Evolutionary conservation across 2,888 invertebrate species (phyloP).

Genomic region (Clusia tigrina): DNA sequence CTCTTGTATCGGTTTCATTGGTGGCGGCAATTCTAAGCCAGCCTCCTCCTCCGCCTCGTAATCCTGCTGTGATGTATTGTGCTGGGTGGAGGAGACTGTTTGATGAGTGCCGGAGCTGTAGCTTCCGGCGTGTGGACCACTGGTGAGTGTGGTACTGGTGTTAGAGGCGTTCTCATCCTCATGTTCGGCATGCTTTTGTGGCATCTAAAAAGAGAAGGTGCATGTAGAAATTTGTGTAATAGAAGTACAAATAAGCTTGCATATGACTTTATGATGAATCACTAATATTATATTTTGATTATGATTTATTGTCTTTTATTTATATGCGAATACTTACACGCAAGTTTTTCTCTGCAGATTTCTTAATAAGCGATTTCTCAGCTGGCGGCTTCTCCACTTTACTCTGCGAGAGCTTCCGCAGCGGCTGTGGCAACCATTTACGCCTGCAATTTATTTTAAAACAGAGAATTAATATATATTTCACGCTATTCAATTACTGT

Average conservation of each 20-base stretch:
- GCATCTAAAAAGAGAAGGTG: conserved; percentile 42
- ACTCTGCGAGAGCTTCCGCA: conserved; percentile 88
- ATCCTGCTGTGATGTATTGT: conserved; percentile 52
- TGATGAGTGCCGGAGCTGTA: conserved; percentile 30
- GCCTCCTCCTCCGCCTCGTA: conserved; percentile 76
- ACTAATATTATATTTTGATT: too few species aligned
- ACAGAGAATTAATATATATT: conserved; percentile 7
- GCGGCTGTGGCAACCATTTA: conserved; percentile 88
- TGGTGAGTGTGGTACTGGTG: conserved; percentile 39
- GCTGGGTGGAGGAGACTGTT: conserved; percentile 49
- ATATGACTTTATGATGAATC: too few species aligned
- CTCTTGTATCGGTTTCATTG: conserved; percentile 93
- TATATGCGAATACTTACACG: conserved; percentile 69
- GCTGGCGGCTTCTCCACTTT: conserved; percentile 78
- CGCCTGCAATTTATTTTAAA: conserved; percentile 75
- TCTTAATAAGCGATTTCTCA: conserved; percentile 76
- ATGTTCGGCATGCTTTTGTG: conserved; percentile 64
- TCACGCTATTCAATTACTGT: too few species aligned
- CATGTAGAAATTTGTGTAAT: too few species aligned
- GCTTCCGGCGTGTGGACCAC: conserved; percentile 38
- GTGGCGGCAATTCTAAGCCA: conserved; percentile 88
- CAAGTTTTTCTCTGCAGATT: conserved; percentile 83
- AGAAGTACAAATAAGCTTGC: background rate
- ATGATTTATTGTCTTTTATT: background rate
- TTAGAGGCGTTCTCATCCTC: conserved; percentile 51